Base-by-base conservation (phyloP, 1,140 invertebrate species). In the Dreissena rostriformis region DNA sequence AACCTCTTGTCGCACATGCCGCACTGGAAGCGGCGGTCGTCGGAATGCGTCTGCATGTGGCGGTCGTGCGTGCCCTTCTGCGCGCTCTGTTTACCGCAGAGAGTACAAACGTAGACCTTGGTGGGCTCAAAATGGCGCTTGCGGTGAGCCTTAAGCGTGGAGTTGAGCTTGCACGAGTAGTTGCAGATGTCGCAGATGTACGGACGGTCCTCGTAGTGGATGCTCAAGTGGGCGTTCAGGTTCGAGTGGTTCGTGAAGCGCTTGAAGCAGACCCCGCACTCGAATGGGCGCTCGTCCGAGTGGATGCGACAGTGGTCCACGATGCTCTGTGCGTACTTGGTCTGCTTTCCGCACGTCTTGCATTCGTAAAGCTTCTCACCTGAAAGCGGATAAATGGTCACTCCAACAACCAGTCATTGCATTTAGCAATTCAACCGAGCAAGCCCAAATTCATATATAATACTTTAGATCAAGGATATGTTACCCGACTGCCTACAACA, bases 251-350 rank as follows among this genome's bases (percentile, higher is more conserved):
- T 61, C 6, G 17, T 61, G 57, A 61, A 61, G 57, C 57, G 57
- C 12, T 61, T 61, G 57, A 61, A 61, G 57, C 57, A 61, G 2
- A 61, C 57, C 22, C 57, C 57, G 11, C 57, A 61, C 22, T 61
- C 57, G 22, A 61, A 61, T 2, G 57, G 57, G 17, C 22, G 17
- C 57, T 61, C 57, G 11, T 61, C 57, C 2, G 4, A 6, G 11
- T 61, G 57, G 22, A 61, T 61, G 57, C 57, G 57, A n/a, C 17
- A n/a, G 12, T 61, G 57, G 57, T 61, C 57, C 57, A 61, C 57
- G 2, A 61, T 61, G 12, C 57, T 61, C 57, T 61, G 57, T 6
- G 17, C 22, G 22, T 61, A 61, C 57, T 61, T 61, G 2, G 57
- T 61, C 57, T 61, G 17, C 17, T n/a, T n/a, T 4, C 57, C 57